These are phyloP conservation scores for Macquaria australasica DNA, from an alignment of 2,113 vertebrate genomes.

Conservation along the genomic window DNA sequence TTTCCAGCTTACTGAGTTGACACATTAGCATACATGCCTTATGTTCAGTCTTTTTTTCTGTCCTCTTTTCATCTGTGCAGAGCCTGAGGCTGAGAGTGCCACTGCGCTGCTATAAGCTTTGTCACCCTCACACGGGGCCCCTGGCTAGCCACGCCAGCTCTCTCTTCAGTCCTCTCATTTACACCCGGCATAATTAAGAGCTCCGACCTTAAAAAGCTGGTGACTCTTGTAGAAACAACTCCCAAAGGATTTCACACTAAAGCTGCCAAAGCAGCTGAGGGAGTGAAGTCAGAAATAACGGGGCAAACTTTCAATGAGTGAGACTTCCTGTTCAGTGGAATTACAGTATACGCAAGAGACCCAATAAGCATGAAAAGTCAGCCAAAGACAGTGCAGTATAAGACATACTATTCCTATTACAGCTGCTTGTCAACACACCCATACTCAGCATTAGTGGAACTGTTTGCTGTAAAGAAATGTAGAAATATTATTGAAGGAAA, in stretches of 20 bases:
- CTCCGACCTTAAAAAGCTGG: slow-evolving; percentile 69
- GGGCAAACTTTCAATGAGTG: slow-evolving; percentile 41
- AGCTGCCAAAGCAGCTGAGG: slow-evolving; percentile 61
- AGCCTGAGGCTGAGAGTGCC: slow-evolving; percentile 67
- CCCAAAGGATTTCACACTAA: slow-evolving; percentile 64
- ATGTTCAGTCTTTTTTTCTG: slow-evolving; percentile 62
- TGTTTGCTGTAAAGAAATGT: neutral
- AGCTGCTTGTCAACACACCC: neutral
- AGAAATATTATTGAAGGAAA: too few species aligned
- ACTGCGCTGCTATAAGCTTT: slow-evolving; percentile 63
- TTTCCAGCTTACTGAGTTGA: slow-evolving; percentile 69
- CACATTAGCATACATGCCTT: slow-evolving; percentile 75
- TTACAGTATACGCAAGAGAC: slow-evolving; percentile 12
- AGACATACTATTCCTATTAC: neutral
- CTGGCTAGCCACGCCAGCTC: slow-evolving; percentile 61
- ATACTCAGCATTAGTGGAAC: neutral
- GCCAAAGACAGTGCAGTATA: neutral
- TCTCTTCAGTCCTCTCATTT: slow-evolving; percentile 72
- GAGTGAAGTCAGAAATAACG: slow-evolving; percentile 67
- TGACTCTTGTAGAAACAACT: slow-evolving; percentile 68
- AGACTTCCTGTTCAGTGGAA: slow-evolving; percentile 41
- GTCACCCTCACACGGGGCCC: slow-evolving; percentile 68
- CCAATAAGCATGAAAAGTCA: slow-evolving; percentile 15
- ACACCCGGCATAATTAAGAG: slow-evolving; percentile 77
- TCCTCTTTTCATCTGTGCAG: slow-evolving; percentile 70